Percentiles rank a stretch among this genome's conserved stretches.
Evolutionary conservation across 2,113 vertebrate genomes (phyloP).

Genomic region (Nycticorax nycticorax): DNA sequence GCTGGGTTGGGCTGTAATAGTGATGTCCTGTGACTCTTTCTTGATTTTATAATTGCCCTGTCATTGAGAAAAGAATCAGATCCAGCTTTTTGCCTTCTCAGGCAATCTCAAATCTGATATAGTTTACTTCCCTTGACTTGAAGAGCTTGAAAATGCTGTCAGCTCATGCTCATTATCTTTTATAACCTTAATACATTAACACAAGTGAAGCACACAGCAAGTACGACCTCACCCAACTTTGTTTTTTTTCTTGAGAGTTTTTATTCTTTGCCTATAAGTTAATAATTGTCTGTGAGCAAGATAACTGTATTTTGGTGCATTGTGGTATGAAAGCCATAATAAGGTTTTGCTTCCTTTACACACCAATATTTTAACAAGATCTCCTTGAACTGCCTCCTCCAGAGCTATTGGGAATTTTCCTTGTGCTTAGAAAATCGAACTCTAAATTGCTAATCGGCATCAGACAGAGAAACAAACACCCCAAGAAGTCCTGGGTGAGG

Average conservation of each 20-base stretch:
- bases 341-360: neutral
- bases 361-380: constrained; percentile 33
- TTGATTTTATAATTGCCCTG: neutral
- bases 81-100: neutral
- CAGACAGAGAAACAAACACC: neutral
- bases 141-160: constrained; percentile 24
- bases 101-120: neutral
- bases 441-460: neutral
- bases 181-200: constrained; percentile 7
- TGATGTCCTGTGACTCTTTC: neutral
- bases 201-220: neutral
- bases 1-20: neutral
- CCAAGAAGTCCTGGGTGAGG: neutral
- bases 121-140: constrained; percentile 13
- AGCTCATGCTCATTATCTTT: constrained; percentile 23
- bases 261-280: neutral
- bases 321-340: neutral
- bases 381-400: neutral
- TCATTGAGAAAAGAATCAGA: neutral
- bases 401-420: neutral
- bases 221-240: neutral
- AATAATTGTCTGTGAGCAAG: neutral
- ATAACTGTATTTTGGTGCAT: neutral
- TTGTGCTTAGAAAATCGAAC: neutral
- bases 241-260: neutral